Evolutionary conservation across 2,797 vertebrate genomes (phyloP).

Genomic region (Pseudochirops cupreus): DNA sequence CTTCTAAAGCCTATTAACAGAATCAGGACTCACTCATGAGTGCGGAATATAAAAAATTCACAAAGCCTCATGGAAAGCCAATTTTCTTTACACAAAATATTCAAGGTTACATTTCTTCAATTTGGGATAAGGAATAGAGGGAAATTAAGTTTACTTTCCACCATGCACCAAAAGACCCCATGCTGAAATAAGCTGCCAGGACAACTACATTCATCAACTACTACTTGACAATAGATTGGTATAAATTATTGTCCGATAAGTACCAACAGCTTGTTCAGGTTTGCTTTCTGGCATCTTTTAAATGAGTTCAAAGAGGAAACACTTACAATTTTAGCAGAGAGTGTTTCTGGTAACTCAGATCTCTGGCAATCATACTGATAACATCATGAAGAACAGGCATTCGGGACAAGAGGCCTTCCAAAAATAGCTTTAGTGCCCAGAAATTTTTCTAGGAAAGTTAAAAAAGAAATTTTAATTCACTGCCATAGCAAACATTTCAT

Average conservation of each 20-base stretch:
- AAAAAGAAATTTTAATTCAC: not conserved
- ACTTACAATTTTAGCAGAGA: conserved; percentile 75
- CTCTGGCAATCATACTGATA: conserved; percentile 55
- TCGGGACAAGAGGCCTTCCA: conserved; percentile 69
- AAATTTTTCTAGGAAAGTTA: conserved; percentile 77
- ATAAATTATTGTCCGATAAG: not conserved
- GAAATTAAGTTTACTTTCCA: not conserved
- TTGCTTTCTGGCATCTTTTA: not conserved
- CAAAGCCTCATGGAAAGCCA: not conserved
- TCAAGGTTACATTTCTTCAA: not conserved
- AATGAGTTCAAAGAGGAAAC: not conserved
- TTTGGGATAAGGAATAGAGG: not conserved
- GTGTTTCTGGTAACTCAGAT: conserved; percentile 66
- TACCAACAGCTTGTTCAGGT: not conserved
- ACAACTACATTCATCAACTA: not conserved
- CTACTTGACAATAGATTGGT: not conserved
- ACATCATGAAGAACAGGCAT: conserved; percentile 47
- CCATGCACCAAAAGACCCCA: not conserved
- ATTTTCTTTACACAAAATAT: not conserved
- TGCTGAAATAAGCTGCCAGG: not conserved
- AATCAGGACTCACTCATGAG: not conserved
- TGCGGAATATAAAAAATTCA: not conserved
- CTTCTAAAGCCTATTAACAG: not conserved
- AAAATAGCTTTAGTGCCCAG: conserved; percentile 79
- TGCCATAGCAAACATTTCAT: not conserved